Evolutionary conservation across 2,797 vertebrate genomes (phyloP).

Genomic region (Nannoperca obscura): DNA sequence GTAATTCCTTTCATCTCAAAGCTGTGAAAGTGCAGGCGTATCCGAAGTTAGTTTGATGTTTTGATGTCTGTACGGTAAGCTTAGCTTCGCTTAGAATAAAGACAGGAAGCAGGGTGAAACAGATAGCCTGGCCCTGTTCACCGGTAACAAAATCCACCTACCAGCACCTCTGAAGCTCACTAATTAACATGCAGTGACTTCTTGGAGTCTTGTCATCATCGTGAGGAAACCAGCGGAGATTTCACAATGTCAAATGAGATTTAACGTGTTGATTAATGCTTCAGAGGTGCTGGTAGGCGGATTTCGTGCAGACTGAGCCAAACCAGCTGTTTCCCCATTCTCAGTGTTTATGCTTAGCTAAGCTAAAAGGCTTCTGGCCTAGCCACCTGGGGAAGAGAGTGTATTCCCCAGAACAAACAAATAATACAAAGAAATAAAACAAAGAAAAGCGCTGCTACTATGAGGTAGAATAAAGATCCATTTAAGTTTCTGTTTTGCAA

Average conservation of each 20-base stretch:
- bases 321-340: background rate
- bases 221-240: background rate
- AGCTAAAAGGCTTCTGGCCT: no score
- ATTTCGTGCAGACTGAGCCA: background rate
- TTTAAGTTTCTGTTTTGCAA: background rate
- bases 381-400: no score
- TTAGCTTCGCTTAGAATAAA: no score
- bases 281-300: no score
- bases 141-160: no score
- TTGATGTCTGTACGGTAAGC: no score
- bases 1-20: background rate
- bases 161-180: background rate
- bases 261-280: background rate
- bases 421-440: no score
- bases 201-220: background rate
- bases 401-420: no score
- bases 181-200: background rate
- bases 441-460: no score
- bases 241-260: background rate
- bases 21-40: background rate
- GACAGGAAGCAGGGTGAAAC: no score
- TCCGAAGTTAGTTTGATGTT: background rate
- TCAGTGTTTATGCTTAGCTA: background rate
- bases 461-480: no score
- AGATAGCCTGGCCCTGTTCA: no score